Evolutionary conservation across 2,113 vertebrate genomes (phyloP), one percentile per base, ranked within the genome.

Genomic region (Thinocorus orbignyianus): DNA sequence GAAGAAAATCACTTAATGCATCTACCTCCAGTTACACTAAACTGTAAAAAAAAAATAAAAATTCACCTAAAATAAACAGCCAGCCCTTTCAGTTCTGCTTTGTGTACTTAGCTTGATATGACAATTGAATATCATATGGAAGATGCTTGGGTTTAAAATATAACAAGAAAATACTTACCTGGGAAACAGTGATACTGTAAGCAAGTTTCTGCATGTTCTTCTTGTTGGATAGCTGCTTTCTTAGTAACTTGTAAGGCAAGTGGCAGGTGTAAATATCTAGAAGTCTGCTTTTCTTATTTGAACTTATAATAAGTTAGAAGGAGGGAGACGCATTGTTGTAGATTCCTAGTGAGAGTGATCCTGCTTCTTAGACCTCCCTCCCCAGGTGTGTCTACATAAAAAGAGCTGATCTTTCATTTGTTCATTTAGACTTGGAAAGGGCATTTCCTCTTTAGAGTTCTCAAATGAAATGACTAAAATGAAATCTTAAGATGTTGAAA

Each of bases 61-160:
- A 91, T 69, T 93, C 44, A 79, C 85, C 96, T 94, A 88, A 96
- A 99, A 98, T 99, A 99, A 98, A 99, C 18, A 85, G 91, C 94
- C 85, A 88, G 92, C 41, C 18, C 42, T 64, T 48, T 87, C 60
- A 41, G 41, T 96, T 94, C 58, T 77, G 17, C 24, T 79, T 95
- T 51, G 62, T 78, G 39, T 35, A 51, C 31, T 25, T 66, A 70
- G 18, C 18, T 83, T 68, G 52, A 42, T 84, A 41, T 57, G 64
- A 44, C 25, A 57, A 16, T 23, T 52, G 39, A 61, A 78, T 86
- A 73, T 77, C 17, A 6, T 60, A 18, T 11, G 26, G 33, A 74
- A 88, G n/a, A 74, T 7, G 10, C 1, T 5, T 5, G 3, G 52
- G 15, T 92, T 88, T 64, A 39, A 85, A 81, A 51, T 42, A 20